A percentile compares a stretch with the other conserved stretches of the same genome.
Conservation (phyloP, 2,797 vertebrate genomes). For the Poeciliopsis presidionis region DNA sequence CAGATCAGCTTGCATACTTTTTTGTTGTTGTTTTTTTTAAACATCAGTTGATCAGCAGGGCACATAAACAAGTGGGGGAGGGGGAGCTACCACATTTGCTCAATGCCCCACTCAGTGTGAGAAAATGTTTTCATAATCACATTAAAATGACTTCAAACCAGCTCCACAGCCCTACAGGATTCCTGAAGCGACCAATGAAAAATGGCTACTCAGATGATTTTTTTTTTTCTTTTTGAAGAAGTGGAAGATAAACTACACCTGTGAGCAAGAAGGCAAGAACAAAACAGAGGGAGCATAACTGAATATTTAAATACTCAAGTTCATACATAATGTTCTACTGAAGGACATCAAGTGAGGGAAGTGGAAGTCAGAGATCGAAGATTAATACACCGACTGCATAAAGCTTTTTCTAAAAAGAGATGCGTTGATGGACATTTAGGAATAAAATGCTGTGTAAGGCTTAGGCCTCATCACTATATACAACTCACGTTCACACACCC, state of each 20-base stretch:
- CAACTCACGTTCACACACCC: conserved; percentile 65
- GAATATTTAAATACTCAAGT: neutral
- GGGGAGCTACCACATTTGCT: neutral
- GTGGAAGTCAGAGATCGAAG: conserved; percentile 1
- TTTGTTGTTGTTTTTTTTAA: neutral
- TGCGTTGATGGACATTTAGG: conserved; percentile 27
- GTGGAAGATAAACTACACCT: neutral
- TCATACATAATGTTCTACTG: neutral
- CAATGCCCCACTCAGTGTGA: neutral
- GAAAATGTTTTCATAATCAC: neutral
- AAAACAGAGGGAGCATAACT: neutral
- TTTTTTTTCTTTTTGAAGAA: neutral
- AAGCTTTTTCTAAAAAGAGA: conserved; percentile 35
- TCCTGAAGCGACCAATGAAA: neutral
- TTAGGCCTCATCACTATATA: conserved; percentile 68
- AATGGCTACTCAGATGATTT: neutral
- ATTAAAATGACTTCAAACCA: neutral
- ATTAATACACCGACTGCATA: conserved; percentile 31
- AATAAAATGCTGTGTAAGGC: conserved; percentile 68
- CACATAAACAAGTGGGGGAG: neutral
- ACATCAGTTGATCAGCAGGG: neutral
- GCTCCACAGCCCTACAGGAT: neutral
- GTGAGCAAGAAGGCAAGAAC: neutral
- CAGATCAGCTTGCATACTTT: neutral
- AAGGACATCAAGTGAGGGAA: conserved; percentile 1